Conservation (phyloP, 2,113 vertebrate species). For the Ptilonorhynchus violaceus region DNA sequence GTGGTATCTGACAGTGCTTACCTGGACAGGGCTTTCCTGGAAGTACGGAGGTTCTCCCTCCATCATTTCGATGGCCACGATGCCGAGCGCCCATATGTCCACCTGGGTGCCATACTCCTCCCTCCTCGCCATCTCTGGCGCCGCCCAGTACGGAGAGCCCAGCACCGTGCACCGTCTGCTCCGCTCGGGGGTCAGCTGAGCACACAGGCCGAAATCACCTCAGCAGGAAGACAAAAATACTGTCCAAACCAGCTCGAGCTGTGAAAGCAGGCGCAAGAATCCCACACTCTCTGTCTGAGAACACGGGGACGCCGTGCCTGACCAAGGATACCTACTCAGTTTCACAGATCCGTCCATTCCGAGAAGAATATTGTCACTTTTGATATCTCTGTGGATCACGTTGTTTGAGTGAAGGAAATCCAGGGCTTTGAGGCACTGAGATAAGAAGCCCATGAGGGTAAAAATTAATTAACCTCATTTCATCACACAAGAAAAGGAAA, state of each 20-base stretch:
- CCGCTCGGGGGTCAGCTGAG: constrained; percentile 95
- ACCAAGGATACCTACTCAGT: constrained; percentile 82
- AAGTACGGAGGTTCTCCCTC: constrained; percentile 97
- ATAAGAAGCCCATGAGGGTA: background rate
- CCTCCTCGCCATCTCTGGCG: constrained; percentile 91
- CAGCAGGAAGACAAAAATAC: background rate
- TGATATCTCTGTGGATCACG: constrained; percentile 97
- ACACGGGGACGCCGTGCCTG: background rate
- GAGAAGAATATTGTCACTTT: constrained; percentile 96
- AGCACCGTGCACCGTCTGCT: constrained; percentile 97
- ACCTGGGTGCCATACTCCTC: constrained; percentile 95
- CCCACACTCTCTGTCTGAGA: background rate
- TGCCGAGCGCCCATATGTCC: constrained; percentile 97
- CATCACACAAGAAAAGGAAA: background rate
- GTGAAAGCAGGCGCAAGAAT: background rate
- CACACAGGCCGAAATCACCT: constrained; percentile 98
- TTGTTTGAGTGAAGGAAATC: constrained; percentile 97
- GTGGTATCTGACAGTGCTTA: constrained; percentile 54
- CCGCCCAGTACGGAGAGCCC: constrained; percentile 97
- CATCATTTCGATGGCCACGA: constrained; percentile 98
- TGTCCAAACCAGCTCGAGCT: background rate
- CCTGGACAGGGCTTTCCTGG: constrained; percentile 94
- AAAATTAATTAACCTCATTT: constrained; percentile 25
- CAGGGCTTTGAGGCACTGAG: constrained; percentile 94
- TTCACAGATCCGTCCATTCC: constrained; percentile 99